Evolutionary conservation across 2,113 vertebrate species (phyloP).

Genomic region (Connochaetes taurinus): DNA sequence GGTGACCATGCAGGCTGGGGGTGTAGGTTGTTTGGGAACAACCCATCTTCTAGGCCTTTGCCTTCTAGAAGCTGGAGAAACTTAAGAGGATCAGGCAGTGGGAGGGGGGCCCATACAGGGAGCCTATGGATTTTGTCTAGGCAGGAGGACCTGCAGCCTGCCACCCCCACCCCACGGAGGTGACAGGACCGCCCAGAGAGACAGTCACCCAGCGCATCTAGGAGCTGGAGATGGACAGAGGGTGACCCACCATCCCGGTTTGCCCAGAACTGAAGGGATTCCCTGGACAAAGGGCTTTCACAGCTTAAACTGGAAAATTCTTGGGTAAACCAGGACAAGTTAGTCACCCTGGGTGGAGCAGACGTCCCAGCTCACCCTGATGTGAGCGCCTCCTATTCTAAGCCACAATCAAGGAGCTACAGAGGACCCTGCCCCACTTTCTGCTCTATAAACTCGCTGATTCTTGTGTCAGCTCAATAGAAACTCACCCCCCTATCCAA

Average conservation of each 20-base stretch:
- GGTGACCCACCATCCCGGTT: not conserved
- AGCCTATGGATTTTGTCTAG: not conserved
- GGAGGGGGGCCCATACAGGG: not conserved
- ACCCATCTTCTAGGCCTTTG: not conserved
- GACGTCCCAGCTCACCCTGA: not conserved
- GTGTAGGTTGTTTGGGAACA: not conserved
- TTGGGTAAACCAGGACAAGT: not conserved
- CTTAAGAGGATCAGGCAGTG: not conserved
- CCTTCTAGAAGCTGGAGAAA: not conserved
- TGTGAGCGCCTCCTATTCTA: not conserved
- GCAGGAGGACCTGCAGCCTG: not conserved
- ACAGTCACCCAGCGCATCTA: not conserved
- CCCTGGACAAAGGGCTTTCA: not conserved
- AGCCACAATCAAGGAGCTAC: not conserved
- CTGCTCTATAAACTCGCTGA: not conserved
- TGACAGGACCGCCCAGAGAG: not conserved
- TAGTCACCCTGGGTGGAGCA: too few species aligned
- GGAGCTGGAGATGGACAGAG: not conserved
- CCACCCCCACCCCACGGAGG: not conserved
- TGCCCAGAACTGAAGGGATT: not conserved
- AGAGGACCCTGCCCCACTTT: not conserved
- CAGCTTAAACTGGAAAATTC: not conserved
- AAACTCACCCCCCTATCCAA: not conserved
- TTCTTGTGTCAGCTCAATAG: not conserved
- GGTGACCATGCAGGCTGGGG: not conserved